Conservation (phyloP, 2,888 invertebrate genomes). For the Hofmannophila pseudospretella region DNA sequence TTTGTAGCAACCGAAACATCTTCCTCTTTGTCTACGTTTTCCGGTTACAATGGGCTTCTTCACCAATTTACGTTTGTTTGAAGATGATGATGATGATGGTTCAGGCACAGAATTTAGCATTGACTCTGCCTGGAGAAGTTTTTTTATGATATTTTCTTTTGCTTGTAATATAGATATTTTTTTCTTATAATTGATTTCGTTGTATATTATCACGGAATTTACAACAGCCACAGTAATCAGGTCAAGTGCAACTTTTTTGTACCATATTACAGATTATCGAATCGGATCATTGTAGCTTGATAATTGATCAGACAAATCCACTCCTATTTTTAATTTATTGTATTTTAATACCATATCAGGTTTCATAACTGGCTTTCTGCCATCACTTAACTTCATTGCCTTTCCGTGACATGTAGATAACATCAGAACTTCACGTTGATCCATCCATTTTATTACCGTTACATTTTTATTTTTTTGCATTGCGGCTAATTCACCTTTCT, state of each 20-base stretch:
- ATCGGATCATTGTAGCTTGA: constrained; percentile 16
- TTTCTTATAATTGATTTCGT: constrained; percentile 1
- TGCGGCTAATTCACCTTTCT: constrained; percentile 14
- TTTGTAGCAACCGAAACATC: too few species aligned
- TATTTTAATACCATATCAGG: constrained; percentile 14
- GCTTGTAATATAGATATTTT: not conserved
- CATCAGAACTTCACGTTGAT: constrained; percentile 18
- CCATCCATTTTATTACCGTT: constrained; percentile 20
- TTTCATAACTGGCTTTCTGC: constrained; percentile 11
- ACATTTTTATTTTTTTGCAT: constrained; percentile 13
- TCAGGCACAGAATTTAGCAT: not conserved
- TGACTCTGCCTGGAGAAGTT: not conserved
- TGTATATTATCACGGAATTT: constrained; percentile 14
- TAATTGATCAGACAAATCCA: constrained; percentile 15
- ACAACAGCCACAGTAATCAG: constrained; percentile 10
- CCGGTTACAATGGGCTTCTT: too few species aligned
- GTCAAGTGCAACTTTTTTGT: constrained; percentile 15
- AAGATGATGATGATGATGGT: not conserved
- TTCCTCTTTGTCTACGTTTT: too few species aligned
- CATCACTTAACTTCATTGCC: constrained; percentile 11
- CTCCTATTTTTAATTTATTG: constrained; percentile 14
- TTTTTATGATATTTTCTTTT: not conserved
- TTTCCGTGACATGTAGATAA: constrained; percentile 11
- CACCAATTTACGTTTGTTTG: too few species aligned
- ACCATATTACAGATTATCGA: constrained; percentile 14